Conservation (phyloP, 2,888 invertebrate species). For the Ectemnius cavifrons region DNA sequence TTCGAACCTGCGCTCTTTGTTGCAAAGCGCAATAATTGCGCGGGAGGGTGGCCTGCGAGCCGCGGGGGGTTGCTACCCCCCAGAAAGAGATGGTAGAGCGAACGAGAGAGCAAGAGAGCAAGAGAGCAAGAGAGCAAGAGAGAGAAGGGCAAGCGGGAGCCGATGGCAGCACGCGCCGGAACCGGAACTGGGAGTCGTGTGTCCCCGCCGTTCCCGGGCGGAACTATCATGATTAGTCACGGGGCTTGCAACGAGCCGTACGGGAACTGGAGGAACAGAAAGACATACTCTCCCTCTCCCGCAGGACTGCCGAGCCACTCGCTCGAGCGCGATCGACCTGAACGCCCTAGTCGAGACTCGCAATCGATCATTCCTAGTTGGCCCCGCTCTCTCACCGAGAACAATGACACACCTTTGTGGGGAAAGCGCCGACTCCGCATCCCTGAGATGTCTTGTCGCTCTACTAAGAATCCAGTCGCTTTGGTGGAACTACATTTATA, state of each 20-base stretch:
- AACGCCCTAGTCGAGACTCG: conserved; percentile 38
- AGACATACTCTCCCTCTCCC: conserved; percentile 47
- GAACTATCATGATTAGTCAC: conserved; percentile 79
- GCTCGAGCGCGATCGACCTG: conserved; percentile 58
- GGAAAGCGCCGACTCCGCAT: no score
- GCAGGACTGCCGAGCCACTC: conserved; percentile 35
- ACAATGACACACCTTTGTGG: conserved; percentile 2
- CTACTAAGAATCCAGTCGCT: no score
- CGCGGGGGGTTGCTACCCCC: conserved; percentile 32
- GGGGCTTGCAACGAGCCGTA: conserved; percentile 72
- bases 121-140: background rate
- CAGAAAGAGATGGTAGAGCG: no score
- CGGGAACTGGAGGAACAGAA: conserved; percentile 55
- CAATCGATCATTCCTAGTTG: conserved; percentile 36
- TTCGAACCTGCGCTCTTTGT: conserved; percentile 67
- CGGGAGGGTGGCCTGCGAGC: conserved; percentile 64
- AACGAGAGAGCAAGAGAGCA: no score
- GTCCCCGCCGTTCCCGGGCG: conserved; percentile 77
- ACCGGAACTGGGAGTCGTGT: conserved; percentile 77
- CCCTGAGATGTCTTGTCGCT: no score
- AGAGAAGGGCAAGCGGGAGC: conserved; percentile 10
- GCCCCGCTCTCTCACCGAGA: background rate
- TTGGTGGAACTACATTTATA: no score
- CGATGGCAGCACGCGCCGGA: conserved; percentile 73
- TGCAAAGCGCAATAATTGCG: conserved; percentile 76